Conservation (phyloP, 2,113 vertebrate genomes). For the Parus major region DNA sequence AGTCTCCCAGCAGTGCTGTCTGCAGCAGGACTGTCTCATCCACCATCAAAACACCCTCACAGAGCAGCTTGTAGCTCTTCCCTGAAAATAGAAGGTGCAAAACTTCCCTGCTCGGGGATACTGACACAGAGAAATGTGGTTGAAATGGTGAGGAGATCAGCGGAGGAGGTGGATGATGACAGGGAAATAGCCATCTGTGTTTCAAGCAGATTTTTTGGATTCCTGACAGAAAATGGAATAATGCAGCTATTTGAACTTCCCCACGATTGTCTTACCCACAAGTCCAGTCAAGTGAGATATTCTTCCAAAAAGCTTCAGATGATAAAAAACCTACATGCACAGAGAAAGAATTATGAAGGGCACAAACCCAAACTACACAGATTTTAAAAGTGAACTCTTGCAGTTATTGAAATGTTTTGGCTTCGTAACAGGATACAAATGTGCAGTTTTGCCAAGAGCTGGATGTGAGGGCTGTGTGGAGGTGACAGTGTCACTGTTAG, state of each 20-base stretch:
- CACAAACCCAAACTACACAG: neutral
- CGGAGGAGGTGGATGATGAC: neutral
- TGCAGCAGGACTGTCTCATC: neutral
- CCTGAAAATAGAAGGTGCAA: neutral
- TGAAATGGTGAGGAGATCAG: neutral
- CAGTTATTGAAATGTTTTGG: neutral
- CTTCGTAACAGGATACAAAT: neutral
- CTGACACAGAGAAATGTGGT: neutral
- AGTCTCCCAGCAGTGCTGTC: neutral
- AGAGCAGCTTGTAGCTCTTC: neutral
- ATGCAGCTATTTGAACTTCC: neutral
- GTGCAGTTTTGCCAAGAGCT: neutral
- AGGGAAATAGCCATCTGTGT: constrained; percentile 24
- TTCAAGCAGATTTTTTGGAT: constrained; percentile 25
- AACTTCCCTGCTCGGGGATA: neutral
- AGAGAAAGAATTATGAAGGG: neutral
- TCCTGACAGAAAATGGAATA: constrained; percentile 12
- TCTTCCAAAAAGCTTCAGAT: neutral
- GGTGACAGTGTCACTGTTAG: neutral
- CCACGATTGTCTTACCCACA: neutral
- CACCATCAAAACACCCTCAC: neutral
- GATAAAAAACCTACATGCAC: neutral
- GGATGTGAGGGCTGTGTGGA: neutral
- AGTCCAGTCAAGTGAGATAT: neutral
- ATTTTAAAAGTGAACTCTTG: neutral